Base-by-base conservation (phyloP, 1,140 invertebrate genomes). In the Tetragnatha versicolor region DNA sequence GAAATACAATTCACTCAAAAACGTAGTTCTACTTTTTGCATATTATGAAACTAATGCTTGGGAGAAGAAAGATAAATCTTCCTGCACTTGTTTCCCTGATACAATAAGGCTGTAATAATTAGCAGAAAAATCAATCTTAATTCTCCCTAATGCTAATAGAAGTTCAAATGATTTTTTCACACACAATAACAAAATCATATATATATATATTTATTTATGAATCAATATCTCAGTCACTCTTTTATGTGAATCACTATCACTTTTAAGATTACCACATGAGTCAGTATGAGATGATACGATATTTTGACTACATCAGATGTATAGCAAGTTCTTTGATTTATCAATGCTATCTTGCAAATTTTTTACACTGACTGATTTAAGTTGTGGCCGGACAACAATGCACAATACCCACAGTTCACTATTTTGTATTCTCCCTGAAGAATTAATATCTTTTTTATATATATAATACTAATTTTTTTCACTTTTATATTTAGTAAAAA, bases 81-180 rank as follows among this genome's bases (percentile, higher is more conserved):
- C 63, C 42, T 75, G 55, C 55, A 63, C 42, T 63, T 75, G 55
- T 49, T 75, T 75, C 72, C 55, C 58, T 63, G 42, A 63, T 75
- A 75, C 49, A 75, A n/a, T 75, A 75, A 75, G 70, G 70, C 70
- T 75, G 39, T 75, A 49, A 22, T 75, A 27, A 63, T 75, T 29
- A 27, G 37, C 72, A 75, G 42, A 63, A 75, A 27, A 63, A 49
- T 75, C 35, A 47, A 51, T 29, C 58, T 61, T 63, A 49, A 39
- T 35, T 75, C 72, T 37, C 55, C 25, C 25, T 31, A 31, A 49
- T 22, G 27, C 29, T 63, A 75, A 27, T 49, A 68, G 49, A 75
- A 37, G 55, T 63, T 42, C 27, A 5, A n/a, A n/a, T n/a, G n/a
- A n/a, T 33, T 35, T 58, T 70, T 72, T 31, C 60, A 42, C 33